Evolutionary conservation across 1,140 invertebrate genomes (phyloP).

Genomic region (Ostrea edulis): DNA sequence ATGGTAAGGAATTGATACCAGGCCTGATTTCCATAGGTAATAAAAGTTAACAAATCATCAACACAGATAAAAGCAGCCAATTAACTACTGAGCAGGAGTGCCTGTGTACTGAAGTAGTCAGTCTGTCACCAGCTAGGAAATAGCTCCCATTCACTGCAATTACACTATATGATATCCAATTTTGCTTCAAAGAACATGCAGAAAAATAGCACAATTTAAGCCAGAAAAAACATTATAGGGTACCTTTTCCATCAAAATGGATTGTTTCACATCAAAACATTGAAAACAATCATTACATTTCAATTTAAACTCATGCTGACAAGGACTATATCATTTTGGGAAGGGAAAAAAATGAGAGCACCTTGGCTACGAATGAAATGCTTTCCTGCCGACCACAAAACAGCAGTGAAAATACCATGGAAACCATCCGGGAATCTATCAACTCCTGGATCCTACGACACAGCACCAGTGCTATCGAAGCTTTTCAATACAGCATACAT

Average conservation of each 20-base stretch:
- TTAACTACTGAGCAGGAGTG: neutral
- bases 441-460: neutral
- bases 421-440: neutral
- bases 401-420: neutral
- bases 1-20: neutral
- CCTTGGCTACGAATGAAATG: neutral
- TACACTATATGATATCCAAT: neutral
- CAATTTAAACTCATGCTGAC: neutral
- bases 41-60: neutral
- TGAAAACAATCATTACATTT: neutral
- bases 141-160: neutral
- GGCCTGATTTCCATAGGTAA: constrained; percentile 6
- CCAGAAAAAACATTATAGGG: neutral
- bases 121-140: neutral
- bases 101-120: neutral
- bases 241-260: neutral
- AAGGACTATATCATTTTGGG: neutral
- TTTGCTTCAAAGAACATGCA: neutral
- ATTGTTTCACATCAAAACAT: neutral
- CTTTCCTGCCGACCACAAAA: constrained; percentile 1
- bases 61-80: neutral
- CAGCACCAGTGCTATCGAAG: neutral
- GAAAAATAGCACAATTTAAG: neutral
- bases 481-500: neutral
- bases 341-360: neutral